Conservation (phyloP, 2,113 vertebrate genomes). For the Austrofundulus limnaeus region DNA sequence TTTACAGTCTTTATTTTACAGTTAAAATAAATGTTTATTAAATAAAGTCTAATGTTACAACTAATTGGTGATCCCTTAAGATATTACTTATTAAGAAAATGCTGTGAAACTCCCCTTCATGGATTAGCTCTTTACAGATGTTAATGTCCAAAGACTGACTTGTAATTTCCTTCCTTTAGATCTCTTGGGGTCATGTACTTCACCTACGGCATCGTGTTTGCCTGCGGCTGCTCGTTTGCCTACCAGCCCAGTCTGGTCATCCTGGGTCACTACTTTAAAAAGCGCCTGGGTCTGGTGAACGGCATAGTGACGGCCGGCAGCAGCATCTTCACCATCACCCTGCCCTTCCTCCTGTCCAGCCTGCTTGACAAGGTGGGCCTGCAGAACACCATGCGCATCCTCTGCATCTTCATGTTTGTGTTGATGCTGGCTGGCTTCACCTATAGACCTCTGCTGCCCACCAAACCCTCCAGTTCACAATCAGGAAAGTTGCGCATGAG, state of each 20-base stretch:
- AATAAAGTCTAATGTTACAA: no score
- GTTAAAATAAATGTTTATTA: no score
- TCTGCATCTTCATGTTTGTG: slow-evolving; percentile 87
- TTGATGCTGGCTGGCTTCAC: slow-evolving; percentile 92
- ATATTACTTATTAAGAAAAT: no score
- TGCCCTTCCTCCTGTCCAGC: slow-evolving; percentile 83
- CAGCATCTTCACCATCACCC: slow-evolving; percentile 89
- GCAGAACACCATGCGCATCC: slow-evolving; percentile 81
- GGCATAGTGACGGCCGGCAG: slow-evolving; percentile 96
- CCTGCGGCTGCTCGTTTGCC: slow-evolving; percentile 93
- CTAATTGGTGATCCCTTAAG: no score
- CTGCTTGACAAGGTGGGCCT: slow-evolving; percentile 76
- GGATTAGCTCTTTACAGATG: not conserved
- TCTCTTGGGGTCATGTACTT: slow-evolving; percentile 90
- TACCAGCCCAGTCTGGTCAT: slow-evolving; percentile 98
- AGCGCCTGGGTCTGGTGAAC: slow-evolving; percentile 92
- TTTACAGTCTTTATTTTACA: no score
- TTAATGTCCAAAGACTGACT: not conserved
- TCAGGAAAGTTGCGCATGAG: slow-evolving; percentile 68
- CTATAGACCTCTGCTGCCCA: slow-evolving; percentile 84
- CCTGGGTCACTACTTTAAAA: slow-evolving; percentile 96
- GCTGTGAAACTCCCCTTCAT: no score
- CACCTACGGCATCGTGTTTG: slow-evolving; percentile 94
- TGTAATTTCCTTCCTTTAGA: slow-evolving; percentile 62
- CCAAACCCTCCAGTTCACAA: slow-evolving; percentile 49